Percentiles rank a stretch among this genome's conserved stretches.
phyloP scores from a whole-genome alignment of 1,140 invertebrate species.

The Drosophila littoralis region DNA sequence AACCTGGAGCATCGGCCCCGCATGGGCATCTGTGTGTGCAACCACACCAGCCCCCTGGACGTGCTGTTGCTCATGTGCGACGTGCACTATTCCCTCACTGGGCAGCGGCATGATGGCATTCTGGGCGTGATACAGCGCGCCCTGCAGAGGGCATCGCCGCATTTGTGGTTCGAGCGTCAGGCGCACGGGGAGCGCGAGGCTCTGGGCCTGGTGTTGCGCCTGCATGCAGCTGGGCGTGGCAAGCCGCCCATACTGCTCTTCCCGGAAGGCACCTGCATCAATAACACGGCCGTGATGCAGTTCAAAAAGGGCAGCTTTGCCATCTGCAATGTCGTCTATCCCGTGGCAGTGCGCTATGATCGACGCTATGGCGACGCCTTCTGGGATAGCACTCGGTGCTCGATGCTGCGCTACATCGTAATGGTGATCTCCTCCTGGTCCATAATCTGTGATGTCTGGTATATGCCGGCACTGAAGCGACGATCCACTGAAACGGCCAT shows the following conservation, averaged over 20 bases:
- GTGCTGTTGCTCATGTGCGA: conserved; percentile 66
- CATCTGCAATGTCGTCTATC: conserved; percentile 56
- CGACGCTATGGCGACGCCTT: conserved; percentile 58
- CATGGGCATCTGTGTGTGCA: conserved; percentile 63
- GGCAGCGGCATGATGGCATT: conserved; percentile 61
- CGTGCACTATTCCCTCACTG: conserved; percentile 60
- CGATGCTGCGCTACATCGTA: conserved; percentile 60
- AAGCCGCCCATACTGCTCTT: conserved; percentile 58
- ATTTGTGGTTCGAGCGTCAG: conserved; percentile 64
- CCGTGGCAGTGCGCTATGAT: conserved; percentile 61
- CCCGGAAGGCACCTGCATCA: conserved; percentile 68
- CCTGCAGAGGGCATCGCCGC: conserved; percentile 46
- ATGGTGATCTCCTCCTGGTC: conserved; percentile 62
- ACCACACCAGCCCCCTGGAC: conserved; percentile 63
- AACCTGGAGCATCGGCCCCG: conserved; percentile 41
- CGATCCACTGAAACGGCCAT: conserved; percentile 23
- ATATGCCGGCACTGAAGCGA: conserved; percentile 39
- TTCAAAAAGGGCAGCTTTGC: conserved; percentile 67
- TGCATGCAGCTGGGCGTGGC: conserved; percentile 23
- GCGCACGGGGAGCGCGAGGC: conserved; percentile 45
- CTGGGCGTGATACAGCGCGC: conserved; percentile 54
- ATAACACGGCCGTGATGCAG: conserved; percentile 72
- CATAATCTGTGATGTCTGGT: conserved; percentile 61
- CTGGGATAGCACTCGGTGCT: conserved; percentile 62
- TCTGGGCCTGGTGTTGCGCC: conserved; percentile 17